Evolutionary conservation across 2,797 vertebrate species (phyloP).

Genomic region (Poeciliopsis infans): DNA sequence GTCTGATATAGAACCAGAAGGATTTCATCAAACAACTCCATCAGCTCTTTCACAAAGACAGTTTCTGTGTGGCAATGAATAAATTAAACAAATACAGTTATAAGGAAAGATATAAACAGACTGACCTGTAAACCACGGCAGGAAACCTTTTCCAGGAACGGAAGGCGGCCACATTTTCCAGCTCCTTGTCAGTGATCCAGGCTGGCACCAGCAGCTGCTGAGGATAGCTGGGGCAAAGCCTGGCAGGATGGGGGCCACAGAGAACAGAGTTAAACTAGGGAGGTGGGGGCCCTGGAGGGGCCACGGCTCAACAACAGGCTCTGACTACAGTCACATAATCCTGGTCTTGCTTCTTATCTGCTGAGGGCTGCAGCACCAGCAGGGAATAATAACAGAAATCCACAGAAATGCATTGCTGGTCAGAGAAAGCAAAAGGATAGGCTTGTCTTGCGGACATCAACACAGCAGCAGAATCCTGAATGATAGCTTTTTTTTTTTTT

Average conservation of each 20-base stretch:
- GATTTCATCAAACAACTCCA: slow-evolving; percentile 17
- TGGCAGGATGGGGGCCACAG: slow-evolving; percentile 59
- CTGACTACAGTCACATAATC: slow-evolving; percentile 69
- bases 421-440: slow-evolving; percentile 32
- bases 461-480: slow-evolving; percentile 23
- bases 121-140: slow-evolving; percentile 93
- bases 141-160: slow-evolving; percentile 98
- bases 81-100: slow-evolving; percentile 11
- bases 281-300: slow-evolving; percentile 9
- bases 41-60: neutral
- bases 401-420: slow-evolving; percentile 26
- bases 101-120: slow-evolving; percentile 20
- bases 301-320: slow-evolving; percentile 54
- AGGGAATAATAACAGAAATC: slow-evolving; percentile 40
- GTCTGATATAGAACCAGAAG: slow-evolving; percentile 8
- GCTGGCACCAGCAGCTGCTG: slow-evolving; percentile 96
- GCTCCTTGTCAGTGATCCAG: slow-evolving; percentile 97
- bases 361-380: slow-evolving; percentile 31
- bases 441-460: slow-evolving; percentile 22
- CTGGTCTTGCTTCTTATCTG: slow-evolving; percentile 52
- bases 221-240: slow-evolving; percentile 95
- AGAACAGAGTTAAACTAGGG: slow-evolving; percentile 26
- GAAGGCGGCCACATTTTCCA: slow-evolving; percentile 95
- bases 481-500: slow-evolving; percentile 7
- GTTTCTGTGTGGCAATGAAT: slow-evolving; percentile 12